A percentile compares a stretch with the other conserved stretches of the same genome.
Conservation (phyloP, 2,113 vertebrate species). For the Microcebus ravelobensis region DNA sequence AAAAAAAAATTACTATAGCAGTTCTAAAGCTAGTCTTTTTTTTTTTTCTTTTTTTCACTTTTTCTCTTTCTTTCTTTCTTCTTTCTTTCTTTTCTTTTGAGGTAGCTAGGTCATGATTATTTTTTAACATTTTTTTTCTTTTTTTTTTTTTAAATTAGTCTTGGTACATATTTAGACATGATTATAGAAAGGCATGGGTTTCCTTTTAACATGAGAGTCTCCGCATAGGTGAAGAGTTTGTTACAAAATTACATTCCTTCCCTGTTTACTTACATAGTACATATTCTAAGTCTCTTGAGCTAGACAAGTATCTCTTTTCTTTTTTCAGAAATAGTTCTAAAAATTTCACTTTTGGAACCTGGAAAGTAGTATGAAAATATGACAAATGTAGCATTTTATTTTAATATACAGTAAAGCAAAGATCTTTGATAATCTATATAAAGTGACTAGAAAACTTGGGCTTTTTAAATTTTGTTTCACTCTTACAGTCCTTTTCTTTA, state of each 20-base stretch:
- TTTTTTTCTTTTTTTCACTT: too few species aligned
- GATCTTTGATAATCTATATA: constrained; percentile 33
- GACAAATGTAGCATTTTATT: constrained; percentile 27
- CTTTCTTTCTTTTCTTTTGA: too few species aligned
- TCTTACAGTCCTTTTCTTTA: neutral
- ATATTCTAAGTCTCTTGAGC: neutral
- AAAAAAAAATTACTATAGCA: neutral
- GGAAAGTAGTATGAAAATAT: neutral
- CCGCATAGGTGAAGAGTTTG: neutral
- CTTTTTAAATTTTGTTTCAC: constrained; percentile 32
- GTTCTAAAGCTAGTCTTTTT: neutral
- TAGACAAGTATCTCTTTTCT: neutral
- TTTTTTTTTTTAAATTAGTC: neutral
- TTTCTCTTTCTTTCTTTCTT: too few species aligned
- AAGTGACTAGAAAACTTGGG: neutral
- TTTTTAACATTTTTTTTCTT: too few species aligned
- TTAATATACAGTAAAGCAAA: constrained; percentile 21
- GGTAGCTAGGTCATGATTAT: too few species aligned
- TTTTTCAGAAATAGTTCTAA: constrained; percentile 20
- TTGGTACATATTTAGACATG: neutral
- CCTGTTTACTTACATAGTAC: neutral
- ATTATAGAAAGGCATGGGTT: neutral
- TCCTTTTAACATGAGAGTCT: neutral
- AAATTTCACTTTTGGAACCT: constrained; percentile 20
- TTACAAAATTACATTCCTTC: neutral